Evolutionary conservation across 2,888 invertebrate species (phyloP).

Genomic region (Ecliptopera silaceata): DNA sequence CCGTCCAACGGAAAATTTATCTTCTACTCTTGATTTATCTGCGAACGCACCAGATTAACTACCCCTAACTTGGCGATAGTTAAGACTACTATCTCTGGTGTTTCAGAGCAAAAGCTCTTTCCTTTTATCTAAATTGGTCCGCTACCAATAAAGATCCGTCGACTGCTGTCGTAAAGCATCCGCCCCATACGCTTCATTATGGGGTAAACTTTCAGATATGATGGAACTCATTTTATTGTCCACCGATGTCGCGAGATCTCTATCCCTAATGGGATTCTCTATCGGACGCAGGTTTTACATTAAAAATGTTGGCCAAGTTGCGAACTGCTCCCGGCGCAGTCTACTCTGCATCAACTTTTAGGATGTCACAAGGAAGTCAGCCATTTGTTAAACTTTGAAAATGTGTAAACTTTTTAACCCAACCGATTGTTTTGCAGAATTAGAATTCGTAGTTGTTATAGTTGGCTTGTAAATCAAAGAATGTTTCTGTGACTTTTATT

Average conservation of each 20-base stretch:
- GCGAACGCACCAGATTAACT: slow-evolving; percentile 77
- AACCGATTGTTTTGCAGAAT: slow-evolving; percentile 25
- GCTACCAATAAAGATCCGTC: slow-evolving; percentile 82
- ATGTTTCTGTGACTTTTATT: slow-evolving; percentile 1
- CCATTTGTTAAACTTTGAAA: slow-evolving; percentile 39
- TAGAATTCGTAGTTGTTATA: slow-evolving; percentile 18
- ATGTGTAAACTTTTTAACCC: slow-evolving; percentile 24
- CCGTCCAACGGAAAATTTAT: slow-evolving; percentile 76
- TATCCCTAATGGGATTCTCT: slow-evolving; percentile 77
- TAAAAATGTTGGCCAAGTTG: slow-evolving; percentile 54
- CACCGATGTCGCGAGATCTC: slow-evolving; percentile 80
- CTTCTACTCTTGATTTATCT: slow-evolving; percentile 81
- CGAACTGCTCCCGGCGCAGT: slow-evolving; percentile 52
- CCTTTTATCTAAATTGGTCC: slow-evolving; percentile 84
- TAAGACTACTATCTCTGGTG: slow-evolving; percentile 82
- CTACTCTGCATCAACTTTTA: slow-evolving; percentile 46
- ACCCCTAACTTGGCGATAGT: slow-evolving; percentile 83
- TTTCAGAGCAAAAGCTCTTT: slow-evolving; percentile 80
- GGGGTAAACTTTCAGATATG: slow-evolving; percentile 82
- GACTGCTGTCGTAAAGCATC: slow-evolving; percentile 82
- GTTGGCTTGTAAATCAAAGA: slow-evolving; percentile 16
- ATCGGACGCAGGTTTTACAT: slow-evolving; percentile 50
- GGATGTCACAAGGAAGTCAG: slow-evolving; percentile 36
- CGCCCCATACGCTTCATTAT: slow-evolving; percentile 83
- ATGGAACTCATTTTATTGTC: slow-evolving; percentile 81